These are phyloP conservation scores for Tachuris rubrigastra DNA, from an alignment of 2,113 vertebrate species.

Conservation along the genomic window DNA sequence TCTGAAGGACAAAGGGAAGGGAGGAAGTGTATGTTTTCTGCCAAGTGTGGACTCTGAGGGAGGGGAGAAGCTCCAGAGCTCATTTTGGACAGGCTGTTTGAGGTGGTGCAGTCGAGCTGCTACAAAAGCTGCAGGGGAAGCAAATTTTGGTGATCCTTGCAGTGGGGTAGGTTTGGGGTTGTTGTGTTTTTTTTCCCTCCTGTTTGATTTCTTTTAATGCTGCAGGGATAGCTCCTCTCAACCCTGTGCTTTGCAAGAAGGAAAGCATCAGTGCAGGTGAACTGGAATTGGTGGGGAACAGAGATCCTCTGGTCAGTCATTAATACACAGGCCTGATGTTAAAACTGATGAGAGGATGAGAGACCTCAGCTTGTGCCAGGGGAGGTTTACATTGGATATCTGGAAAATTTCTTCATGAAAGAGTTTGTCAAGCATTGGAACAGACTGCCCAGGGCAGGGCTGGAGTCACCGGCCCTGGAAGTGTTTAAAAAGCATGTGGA, in stretches of 20 bases:
- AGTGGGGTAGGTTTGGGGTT: not conserved
- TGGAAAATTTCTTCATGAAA: not conserved
- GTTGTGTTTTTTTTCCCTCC: not conserved
- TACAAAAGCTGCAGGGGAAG: not conserved
- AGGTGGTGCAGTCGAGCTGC: not conserved
- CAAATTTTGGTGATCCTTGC: not conserved
- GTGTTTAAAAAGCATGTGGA: not conserved
- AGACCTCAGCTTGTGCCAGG: too few species aligned
- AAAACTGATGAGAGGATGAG: not conserved
- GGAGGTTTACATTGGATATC: not conserved
- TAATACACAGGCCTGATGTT: not conserved
- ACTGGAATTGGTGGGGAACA: not conserved
- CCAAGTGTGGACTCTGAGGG: not conserved
- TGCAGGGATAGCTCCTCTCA: not conserved
- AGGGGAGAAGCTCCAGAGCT: not conserved
- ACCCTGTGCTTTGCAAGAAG: not conserved
- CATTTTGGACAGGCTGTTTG: not conserved
- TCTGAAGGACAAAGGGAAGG: not conserved
- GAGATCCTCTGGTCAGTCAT: not conserved
- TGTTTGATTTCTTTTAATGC: not conserved
- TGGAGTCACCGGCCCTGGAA: too few species aligned
- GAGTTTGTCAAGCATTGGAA: not conserved
- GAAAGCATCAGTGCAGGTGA: rapidly evolving
- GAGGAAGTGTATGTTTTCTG: not conserved
- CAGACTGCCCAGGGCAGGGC: not conserved